phyloP scores from a whole-genome alignment of 2,888 invertebrate genomes.

The Drosophila atroscutellata region DNA sequence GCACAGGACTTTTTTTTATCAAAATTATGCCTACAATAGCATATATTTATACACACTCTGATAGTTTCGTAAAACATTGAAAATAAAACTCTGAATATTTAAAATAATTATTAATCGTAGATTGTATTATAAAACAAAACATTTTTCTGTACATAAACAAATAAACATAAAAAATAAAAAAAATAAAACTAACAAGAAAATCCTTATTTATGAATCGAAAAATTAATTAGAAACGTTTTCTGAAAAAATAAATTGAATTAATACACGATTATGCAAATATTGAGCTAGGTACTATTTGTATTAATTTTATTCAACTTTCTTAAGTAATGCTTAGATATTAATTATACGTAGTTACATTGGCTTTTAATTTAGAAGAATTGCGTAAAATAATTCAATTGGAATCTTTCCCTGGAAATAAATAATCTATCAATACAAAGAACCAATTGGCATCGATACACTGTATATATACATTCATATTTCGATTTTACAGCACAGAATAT shows the following conservation, averaged over 20 bases:
- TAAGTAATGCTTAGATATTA: slow-evolving; percentile 13
- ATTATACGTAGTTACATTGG: slow-evolving; percentile 12
- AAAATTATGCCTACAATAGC: slow-evolving; percentile 12
- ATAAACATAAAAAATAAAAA: slow-evolving; percentile 24
- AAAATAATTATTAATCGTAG: slow-evolving; percentile 37
- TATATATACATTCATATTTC: background rate
- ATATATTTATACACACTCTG: slow-evolving; percentile 17
- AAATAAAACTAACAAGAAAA: background rate
- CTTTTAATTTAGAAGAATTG: slow-evolving; percentile 21
- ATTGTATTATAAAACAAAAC: slow-evolving; percentile 46
- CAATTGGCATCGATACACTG: slow-evolving; percentile 5
- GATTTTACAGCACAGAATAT: background rate
- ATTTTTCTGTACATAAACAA: slow-evolving; percentile 54
- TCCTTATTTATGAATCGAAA: background rate
- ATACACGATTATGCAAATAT: background rate
- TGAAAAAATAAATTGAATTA: background rate
- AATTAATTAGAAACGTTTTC: background rate
- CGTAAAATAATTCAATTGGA: slow-evolving; percentile 4
- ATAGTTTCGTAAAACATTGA: slow-evolving; percentile 27
- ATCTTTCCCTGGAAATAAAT: slow-evolving; percentile 9
- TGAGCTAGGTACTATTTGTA: slow-evolving; percentile 9
- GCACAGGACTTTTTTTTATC: slow-evolving; percentile 9
- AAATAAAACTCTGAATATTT: slow-evolving; percentile 29
- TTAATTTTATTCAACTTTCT: slow-evolving; percentile 19
- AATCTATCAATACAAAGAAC: slow-evolving; percentile 4